phyloP scores from a whole-genome alignment of 2,888 invertebrate species.

The Eilema griseolum region DNA sequence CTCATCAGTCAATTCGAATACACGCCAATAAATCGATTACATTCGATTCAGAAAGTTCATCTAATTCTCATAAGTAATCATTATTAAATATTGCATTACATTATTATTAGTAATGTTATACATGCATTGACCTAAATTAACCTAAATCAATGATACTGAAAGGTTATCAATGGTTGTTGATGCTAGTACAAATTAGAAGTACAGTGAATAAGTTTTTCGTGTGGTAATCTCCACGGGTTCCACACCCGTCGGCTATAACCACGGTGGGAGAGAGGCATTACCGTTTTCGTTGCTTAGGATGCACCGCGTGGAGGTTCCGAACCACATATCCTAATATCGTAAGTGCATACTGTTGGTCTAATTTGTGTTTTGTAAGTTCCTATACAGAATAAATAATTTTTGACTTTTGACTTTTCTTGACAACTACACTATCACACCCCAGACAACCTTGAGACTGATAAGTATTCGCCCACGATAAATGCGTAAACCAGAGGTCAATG shows the following conservation, averaged over 20 bases:
- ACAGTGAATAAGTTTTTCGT: background rate
- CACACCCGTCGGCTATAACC: too few species aligned
- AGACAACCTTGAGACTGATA: too few species aligned
- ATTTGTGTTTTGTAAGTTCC: too few species aligned
- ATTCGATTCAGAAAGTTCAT: conserved; percentile 46
- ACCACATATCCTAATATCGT: too few species aligned
- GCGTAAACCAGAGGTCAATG: conserved; percentile 19
- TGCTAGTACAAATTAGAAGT: background rate
- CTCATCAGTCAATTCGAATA: conserved; percentile 30
- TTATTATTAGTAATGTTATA: conserved; percentile 21
- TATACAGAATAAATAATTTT: too few species aligned
- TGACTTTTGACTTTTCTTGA: too few species aligned
- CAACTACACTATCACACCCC: too few species aligned
- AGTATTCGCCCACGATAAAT: conserved; percentile 7
- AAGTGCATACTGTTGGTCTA: too few species aligned
- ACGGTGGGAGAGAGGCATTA: too few species aligned
- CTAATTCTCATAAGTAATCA: conserved; percentile 32
- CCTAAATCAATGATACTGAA: conserved; percentile 43
- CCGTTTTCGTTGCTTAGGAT: too few species aligned
- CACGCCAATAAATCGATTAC: conserved; percentile 40
- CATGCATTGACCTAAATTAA: conserved; percentile 42
- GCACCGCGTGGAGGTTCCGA: background rate
- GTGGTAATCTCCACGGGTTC: too few species aligned
- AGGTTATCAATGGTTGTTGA: conserved; percentile 30
- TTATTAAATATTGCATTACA: conserved; percentile 38